Evolutionary conservation across 2,797 vertebrate genomes (phyloP).

Genomic region (Denticeps clupeoides): DNA sequence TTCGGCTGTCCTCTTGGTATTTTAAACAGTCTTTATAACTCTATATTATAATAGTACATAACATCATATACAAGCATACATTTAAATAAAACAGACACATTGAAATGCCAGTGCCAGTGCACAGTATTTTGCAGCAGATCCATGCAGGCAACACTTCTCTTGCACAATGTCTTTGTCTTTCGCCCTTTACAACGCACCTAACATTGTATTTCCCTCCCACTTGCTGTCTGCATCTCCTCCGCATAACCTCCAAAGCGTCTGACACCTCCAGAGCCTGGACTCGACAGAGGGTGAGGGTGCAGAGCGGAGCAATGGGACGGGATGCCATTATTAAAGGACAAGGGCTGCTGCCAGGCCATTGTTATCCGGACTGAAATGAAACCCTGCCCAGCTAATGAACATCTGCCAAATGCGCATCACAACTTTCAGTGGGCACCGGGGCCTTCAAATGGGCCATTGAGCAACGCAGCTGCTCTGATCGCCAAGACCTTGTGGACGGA

Average conservation of each 20-base stretch:
- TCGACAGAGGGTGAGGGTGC: slow-evolving; percentile 36
- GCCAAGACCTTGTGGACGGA: slow-evolving; percentile 48
- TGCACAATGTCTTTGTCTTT: too few species aligned
- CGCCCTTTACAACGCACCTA: too few species aligned
- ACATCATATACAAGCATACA: too few species aligned
- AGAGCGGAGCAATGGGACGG: too few species aligned
- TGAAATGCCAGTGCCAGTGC: too few species aligned
- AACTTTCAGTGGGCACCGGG: slow-evolving; percentile 42
- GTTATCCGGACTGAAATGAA: slow-evolving; percentile 67
- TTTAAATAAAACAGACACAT: too few species aligned
- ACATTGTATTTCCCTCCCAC: too few species aligned
- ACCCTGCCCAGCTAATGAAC: slow-evolving; percentile 64
- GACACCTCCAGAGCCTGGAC: slow-evolving; percentile 28
- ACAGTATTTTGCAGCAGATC: too few species aligned
- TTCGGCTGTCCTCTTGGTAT: too few species aligned
- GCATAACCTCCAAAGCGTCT: slow-evolving; percentile 36
- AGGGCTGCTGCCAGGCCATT: slow-evolving; percentile 56
- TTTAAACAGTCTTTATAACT: too few species aligned
- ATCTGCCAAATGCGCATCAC: slow-evolving; percentile 62
- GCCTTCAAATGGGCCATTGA: slow-evolving; percentile 56
- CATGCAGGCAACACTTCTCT: too few species aligned
- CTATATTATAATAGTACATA: too few species aligned
- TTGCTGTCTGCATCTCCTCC: slow-evolving; percentile 17
- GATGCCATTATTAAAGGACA: slow-evolving; percentile 57
- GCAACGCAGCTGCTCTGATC: slow-evolving; percentile 61